phyloP scores from a whole-genome alignment of 2,797 vertebrate genomes.

The Urosaurus nigricauda region DNA sequence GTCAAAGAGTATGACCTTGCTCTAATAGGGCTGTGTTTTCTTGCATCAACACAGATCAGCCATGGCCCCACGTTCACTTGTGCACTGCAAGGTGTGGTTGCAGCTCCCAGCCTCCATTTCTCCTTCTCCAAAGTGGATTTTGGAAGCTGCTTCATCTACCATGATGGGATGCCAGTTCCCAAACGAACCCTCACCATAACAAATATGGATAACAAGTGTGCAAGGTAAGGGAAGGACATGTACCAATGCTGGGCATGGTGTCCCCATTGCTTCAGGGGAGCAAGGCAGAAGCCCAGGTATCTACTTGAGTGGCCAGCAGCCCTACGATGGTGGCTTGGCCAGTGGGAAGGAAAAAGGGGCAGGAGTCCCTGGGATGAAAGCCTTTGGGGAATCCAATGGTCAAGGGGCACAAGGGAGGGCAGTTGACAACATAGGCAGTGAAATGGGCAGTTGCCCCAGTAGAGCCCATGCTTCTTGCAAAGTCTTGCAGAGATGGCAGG shows the following conservation, averaged over 20 bases:
- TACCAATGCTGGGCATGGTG: not conserved
- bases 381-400: not conserved
- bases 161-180: slow-evolving; percentile 80
- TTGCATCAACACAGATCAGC: slow-evolving; percentile 80
- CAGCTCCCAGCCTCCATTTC: slow-evolving; percentile 83
- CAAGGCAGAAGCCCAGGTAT: no score
- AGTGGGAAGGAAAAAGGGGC: not conserved
- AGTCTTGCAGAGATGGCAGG: not conserved
- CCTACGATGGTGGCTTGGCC: not conserved
- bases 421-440: no score
- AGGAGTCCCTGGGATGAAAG: no score
- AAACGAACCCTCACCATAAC: slow-evolving; percentile 80
- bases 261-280: not conserved
- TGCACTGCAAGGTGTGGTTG: slow-evolving; percentile 76
- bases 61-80: slow-evolving; percentile 82
- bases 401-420: not conserved
- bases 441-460: not conserved
- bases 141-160: slow-evolving; percentile 85
- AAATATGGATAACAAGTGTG: slow-evolving; percentile 81
- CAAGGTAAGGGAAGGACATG: slow-evolving; percentile 77
- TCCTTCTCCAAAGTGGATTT: slow-evolving; percentile 89
- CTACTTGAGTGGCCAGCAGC: not conserved
- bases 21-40: not conserved
- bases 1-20: no score
- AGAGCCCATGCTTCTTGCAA: not conserved